Conservation (phyloP, 1,140 invertebrate genomes). For the Nymphalis io region DNA sequence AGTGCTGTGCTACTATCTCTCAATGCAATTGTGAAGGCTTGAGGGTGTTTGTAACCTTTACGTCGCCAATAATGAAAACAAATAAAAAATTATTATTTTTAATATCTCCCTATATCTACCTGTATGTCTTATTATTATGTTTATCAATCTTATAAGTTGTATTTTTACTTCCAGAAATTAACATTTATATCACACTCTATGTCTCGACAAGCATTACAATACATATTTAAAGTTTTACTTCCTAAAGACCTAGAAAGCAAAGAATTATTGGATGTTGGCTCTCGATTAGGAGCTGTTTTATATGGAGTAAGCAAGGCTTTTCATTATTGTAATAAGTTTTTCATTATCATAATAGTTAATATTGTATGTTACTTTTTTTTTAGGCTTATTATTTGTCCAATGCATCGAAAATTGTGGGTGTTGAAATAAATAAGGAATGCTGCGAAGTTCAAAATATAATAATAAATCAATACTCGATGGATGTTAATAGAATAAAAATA, state of each 20-base stretch:
- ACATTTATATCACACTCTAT: constrained; percentile 86
- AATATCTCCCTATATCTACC: too few relatives aligned
- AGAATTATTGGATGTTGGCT: constrained; percentile 86
- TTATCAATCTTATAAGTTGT: too few relatives aligned
- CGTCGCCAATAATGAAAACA: too few relatives aligned
- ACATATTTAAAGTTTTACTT: constrained; percentile 84
- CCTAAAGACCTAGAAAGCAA: constrained; percentile 82
- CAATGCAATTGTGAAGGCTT: too few relatives aligned
- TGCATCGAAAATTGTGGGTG: constrained; percentile 83
- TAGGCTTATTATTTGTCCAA: constrained; percentile 85
- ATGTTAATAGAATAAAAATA: constrained; percentile 81
- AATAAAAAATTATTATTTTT: too few relatives aligned
- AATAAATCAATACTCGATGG: constrained; percentile 81
- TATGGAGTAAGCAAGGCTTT: constrained; percentile 82
- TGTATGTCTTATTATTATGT: too few relatives aligned
- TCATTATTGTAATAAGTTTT: constrained; percentile 24
- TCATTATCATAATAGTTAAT: background rate
- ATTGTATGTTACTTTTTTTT: constrained; percentile 49
- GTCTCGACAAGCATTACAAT: constrained; percentile 82
- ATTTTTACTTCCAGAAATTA: constrained; percentile 71
- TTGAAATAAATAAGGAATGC: constrained; percentile 87
- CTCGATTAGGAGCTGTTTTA: constrained; percentile 85
- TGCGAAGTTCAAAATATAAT: constrained; percentile 84
- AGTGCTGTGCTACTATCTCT: too few relatives aligned
- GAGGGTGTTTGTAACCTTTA: too few relatives aligned